Conservation (phyloP, 2,113 vertebrate genomes). For the Aythya baeri region DNA sequence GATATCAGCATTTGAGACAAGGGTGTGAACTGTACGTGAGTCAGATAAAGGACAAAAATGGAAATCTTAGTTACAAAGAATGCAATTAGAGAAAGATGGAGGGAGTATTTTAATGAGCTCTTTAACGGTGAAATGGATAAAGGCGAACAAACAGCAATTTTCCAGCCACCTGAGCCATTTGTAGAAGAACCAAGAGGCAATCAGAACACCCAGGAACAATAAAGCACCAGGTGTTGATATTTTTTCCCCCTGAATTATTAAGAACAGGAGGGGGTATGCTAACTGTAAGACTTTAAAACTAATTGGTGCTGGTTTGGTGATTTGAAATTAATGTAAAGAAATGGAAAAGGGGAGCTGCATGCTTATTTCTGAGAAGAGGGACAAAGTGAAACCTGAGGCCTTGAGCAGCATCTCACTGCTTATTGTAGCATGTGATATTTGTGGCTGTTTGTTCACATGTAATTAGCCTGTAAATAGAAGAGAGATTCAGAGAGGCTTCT, state of each 20-base stretch:
- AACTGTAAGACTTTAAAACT: not conserved
- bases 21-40: rapidly evolving
- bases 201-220: not conserved
- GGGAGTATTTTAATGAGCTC: not conserved
- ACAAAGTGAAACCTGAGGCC: not conserved
- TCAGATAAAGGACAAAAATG: not conserved
- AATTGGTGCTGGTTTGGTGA: not conserved
- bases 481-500: not conserved
- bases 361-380: not conserved
- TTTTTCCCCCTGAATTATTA: not conserved
- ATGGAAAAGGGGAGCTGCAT: not conserved
- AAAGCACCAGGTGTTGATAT: not conserved
- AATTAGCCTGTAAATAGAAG: not conserved
- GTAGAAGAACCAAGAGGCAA: not conserved
- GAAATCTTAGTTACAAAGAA: not conserved
- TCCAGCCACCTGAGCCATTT: conserved; percentile 6
- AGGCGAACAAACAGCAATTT: not conserved
- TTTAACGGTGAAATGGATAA: not conserved
- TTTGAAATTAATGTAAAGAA: not conserved
- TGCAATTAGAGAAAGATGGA: not conserved
- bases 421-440: not conserved
- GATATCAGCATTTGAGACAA: not conserved
- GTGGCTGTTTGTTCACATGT: not conserved
- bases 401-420: not conserved
- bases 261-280: not conserved